These are phyloP conservation scores for Heliconius ethilla DNA, from an alignment of 2,888 invertebrate genomes.

Conservation along the genomic window DNA sequence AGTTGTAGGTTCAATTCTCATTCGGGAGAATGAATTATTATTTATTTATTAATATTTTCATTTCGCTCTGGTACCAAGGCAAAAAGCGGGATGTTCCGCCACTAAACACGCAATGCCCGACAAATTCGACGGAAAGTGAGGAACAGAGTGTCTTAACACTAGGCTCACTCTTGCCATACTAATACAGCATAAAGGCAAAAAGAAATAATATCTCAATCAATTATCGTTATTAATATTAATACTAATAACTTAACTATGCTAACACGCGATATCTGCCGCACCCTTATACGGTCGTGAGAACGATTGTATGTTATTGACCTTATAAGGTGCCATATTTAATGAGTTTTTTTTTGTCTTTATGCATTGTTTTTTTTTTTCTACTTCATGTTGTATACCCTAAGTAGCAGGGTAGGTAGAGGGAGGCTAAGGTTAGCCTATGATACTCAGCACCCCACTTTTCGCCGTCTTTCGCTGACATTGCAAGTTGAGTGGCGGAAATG, in stretches of 20 bases:
- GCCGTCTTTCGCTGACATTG: no score
- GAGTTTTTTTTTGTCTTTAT: background rate
- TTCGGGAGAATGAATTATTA: no score
- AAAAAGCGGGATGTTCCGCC: background rate
- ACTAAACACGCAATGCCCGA: background rate
- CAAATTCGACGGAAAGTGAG: background rate
- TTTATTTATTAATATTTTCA: background rate
- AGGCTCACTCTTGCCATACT: no score
- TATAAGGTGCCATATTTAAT: slow-evolving; percentile 39
- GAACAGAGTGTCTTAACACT: background rate
- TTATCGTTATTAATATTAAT: slow-evolving; percentile 30
- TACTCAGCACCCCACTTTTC: no score
- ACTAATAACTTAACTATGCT: slow-evolving; percentile 27
- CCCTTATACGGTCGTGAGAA: slow-evolving; percentile 41
- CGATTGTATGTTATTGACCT: slow-evolving; percentile 47
- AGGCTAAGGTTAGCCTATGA: no score
- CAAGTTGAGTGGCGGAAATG: no score
- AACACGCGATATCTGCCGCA: slow-evolving; percentile 46
- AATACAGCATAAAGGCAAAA: background rate
- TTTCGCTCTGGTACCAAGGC: background rate
- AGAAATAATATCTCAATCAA: slow-evolving; percentile 9
- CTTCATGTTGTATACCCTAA: no score
- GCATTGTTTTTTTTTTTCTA: no score
- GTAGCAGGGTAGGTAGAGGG: no score
- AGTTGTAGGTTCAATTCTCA: background rate